These are phyloP conservation scores for Brachionus rotundiformis DNA, from an alignment of 1,140 invertebrate genomes.

Conservation along the genomic window DNA sequence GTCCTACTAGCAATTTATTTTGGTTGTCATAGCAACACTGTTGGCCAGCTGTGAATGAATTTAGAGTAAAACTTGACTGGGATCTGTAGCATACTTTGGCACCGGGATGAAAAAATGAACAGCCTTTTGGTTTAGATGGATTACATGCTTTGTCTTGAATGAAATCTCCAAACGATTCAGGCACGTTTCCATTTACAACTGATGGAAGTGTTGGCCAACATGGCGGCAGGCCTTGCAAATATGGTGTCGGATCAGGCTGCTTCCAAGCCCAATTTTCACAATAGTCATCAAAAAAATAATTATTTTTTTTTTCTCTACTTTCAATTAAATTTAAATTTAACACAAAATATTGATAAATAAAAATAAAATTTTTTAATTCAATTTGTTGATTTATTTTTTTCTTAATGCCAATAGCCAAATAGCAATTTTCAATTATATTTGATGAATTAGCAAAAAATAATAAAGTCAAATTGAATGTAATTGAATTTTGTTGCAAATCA, in stretches of 20 bases:
- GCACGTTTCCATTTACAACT: neutral
- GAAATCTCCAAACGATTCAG: neutral
- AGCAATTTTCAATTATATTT: neutral
- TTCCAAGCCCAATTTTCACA: neutral
- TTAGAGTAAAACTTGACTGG: neutral
- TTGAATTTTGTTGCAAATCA: neutral
- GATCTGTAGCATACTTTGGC: slow-evolving; percentile 16
- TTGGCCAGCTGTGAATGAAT: neutral
- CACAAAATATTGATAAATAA: neutral
- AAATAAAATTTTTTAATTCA: neutral
- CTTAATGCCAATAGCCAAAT: slow-evolving; percentile 10
- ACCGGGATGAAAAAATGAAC: neutral
- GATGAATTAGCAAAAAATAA: neutral
- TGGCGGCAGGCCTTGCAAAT: neutral
- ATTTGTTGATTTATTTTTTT: neutral
- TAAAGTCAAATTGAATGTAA: neutral
- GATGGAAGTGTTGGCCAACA: neutral
- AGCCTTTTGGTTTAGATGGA: neutral
- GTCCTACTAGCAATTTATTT: neutral
- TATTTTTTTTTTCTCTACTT: neutral
- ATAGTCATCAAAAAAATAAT: neutral
- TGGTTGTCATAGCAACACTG: neutral
- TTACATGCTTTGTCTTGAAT: neutral
- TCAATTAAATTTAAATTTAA: neutral
- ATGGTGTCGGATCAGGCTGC: neutral